Evolutionary conservation across 1,140 invertebrate species (phyloP).

Genomic region (Holcopasites calliopsidis): DNA sequence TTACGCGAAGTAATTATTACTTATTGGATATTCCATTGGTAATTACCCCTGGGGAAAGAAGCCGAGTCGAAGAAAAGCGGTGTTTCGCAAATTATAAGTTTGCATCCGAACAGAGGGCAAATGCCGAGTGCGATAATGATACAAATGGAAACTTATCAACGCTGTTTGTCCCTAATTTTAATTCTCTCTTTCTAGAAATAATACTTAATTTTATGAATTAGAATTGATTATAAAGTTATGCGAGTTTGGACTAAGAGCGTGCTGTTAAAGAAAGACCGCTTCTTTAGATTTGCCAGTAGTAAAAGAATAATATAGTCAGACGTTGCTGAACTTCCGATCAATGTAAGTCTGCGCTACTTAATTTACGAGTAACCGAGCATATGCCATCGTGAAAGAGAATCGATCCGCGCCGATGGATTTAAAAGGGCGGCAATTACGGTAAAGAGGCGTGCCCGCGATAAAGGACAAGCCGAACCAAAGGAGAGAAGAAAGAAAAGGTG

Average conservation of each 20-base stretch:
- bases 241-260: too few relatives aligned
- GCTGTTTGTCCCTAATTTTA: too few relatives aligned
- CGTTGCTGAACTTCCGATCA: too few relatives aligned
- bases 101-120: background rate
- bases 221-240: too few relatives aligned
- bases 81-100: background rate
- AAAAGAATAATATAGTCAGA: too few relatives aligned
- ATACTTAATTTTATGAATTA: too few relatives aligned
- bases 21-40: conserved; percentile 26
- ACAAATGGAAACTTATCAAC: too few relatives aligned
- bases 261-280: too few relatives aligned
- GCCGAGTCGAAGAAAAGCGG: background rate
- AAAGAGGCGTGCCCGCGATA: background rate
- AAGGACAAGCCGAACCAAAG: conserved; percentile 16
- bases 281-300: too few relatives aligned
- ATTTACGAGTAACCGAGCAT: conserved; percentile 5
- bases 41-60: background rate
- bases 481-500: background rate
- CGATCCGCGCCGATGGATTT: conserved; percentile 3
- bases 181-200: too few relatives aligned
- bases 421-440: conserved; percentile 31
- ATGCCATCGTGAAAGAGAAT: background rate
- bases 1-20: conserved; percentile 40
- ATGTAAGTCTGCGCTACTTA: conserved; percentile 38
- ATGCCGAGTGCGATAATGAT: background rate